These are phyloP conservation scores for Rhagoletis zephyria DNA, from an alignment of 1,140 invertebrate genomes.

Conservation along the genomic window DNA sequence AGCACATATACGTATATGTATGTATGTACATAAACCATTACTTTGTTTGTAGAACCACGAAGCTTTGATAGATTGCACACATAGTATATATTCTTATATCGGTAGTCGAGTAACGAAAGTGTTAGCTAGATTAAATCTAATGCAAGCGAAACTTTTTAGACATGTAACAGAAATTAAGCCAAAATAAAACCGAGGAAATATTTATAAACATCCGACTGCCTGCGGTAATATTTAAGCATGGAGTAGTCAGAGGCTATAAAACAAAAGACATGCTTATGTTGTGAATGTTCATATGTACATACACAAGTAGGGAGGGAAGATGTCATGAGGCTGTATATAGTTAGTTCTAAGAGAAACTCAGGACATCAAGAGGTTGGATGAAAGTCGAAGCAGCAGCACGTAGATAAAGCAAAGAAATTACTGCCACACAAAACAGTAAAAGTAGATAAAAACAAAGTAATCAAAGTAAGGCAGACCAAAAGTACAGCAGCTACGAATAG, in stretches of 20 bases:
- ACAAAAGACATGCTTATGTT: neutral
- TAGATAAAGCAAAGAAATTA: neutral
- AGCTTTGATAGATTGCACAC: constrained; percentile 21
- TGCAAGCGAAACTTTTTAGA: constrained; percentile 38
- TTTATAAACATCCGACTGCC: constrained; percentile 11
- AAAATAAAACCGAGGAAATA: constrained; percentile 36
- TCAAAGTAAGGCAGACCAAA: neutral
- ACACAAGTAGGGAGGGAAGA: neutral
- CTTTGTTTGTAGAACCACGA: neutral
- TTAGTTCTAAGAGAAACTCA: neutral
- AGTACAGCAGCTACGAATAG: neutral
- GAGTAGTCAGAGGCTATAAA: neutral
- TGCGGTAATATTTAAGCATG: neutral
- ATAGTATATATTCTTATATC: neutral
- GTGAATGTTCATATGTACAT: neutral
- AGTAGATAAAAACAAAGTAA: constrained; percentile 32
- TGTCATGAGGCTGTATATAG: neutral
- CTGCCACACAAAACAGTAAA: neutral
- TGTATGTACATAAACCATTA: neutral
- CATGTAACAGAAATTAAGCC: constrained; percentile 49
- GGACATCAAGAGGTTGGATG: neutral
- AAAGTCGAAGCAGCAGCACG: neutral
- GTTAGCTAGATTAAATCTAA: constrained; percentile 49
- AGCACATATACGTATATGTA: no score
- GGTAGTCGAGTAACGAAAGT: neutral